Evolutionary conservation across 2,113 vertebrate species (phyloP).

Genomic region (Rhinoderma darwinii): DNA sequence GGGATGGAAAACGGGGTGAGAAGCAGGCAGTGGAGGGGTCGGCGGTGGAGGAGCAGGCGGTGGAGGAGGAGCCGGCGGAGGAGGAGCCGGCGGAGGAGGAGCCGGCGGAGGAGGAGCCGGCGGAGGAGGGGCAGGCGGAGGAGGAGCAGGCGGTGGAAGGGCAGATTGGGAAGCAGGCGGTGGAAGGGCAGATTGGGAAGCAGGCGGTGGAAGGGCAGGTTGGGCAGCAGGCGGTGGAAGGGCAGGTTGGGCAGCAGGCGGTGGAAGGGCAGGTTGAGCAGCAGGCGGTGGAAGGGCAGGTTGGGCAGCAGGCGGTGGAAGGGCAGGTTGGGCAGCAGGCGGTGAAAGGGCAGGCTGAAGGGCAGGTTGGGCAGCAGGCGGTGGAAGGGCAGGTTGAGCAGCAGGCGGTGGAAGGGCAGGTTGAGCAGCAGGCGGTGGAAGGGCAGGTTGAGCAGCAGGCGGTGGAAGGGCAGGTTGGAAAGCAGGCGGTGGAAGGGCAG

Average conservation of each 20-base stretch:
- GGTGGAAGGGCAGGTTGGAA: neutral
- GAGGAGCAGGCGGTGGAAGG: neutral
- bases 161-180: neutral
- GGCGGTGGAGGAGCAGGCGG: neutral
- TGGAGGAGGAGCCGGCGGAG: neutral
- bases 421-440: too few relatives aligned
- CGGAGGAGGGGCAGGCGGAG: neutral
- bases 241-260: neutral
- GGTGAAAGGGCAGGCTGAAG: neutral
- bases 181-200: neutral
- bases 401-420: neutral
- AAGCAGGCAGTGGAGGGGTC: fast-evolving
- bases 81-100: neutral
- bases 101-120: neutral
- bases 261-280: too few relatives aligned
- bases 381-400: fast-evolving
- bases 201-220: neutral
- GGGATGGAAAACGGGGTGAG: too few relatives aligned
- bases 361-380: neutral
- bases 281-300: neutral
- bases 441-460: neutral
- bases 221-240: neutral
- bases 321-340: neutral
- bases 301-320: neutral
- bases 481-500: neutral